Base-by-base conservation (phyloP, 2,888 invertebrate genomes). In the Pyrgus malvae region DNA sequence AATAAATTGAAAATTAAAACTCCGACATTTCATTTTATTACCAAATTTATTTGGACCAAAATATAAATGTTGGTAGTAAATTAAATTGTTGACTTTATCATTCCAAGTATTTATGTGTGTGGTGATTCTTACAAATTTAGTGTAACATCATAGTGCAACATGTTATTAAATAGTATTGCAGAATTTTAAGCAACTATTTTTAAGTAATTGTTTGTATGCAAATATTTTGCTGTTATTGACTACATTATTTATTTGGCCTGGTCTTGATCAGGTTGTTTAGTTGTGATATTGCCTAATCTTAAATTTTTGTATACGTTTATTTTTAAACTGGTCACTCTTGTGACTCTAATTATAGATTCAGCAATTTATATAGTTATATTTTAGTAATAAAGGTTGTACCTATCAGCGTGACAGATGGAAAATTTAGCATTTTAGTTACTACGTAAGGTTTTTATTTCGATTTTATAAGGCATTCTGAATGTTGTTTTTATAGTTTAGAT, bases 291-390 rank as follows among this genome's bases (percentile, higher is more conserved):
- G 84, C 75, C 76, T 85, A 85, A 83, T 81, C 69, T 84, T 75
- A 85, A 81, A 73, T 76, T 83, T 85, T 85, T 80, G 89, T 90
- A 90, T 90, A 90, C 89, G 89, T 89, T 89, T 85, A 83, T 76
- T 81, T 85, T 84, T 80, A 80, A 54, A 68, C 60, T 57, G 72
- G 88, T 89, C 86, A 78, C 74, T 57, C 48, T 49, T 62, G 80
- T 87, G 89, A 88, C 87, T 76, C 81, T 85, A 88, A 87, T 86
- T 49, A 81, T 83, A 81, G 76, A 75, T 72, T 74, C 78, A 72
- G 76, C 77, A 78, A 77, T 76, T 54, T 66, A 68, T 66, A 68
- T 69, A 70, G 62, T 67, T 77, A 75, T 53, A 75, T 74, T 76
- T 72, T 73, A 76, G 71, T 68, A 46, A 72, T 68, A 69, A 68